Conservation (phyloP, 1,140 invertebrate genomes). For the Diabrotica undecimpunctata region DNA sequence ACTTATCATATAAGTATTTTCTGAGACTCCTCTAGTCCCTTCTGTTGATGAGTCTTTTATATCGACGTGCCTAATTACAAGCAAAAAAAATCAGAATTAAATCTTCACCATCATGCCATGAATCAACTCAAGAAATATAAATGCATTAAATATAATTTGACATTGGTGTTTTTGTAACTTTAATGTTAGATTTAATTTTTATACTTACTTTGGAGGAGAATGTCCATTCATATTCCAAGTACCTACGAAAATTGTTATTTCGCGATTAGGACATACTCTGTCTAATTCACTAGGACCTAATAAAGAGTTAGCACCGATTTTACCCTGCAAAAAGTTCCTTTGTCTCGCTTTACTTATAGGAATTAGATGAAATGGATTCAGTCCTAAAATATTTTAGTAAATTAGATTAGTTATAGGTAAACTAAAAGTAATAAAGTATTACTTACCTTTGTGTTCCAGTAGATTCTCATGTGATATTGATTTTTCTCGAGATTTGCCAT, state of each 20-base stretch:
- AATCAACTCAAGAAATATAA: no score
- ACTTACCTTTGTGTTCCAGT: slow-evolving; percentile 36
- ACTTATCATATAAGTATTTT: no score
- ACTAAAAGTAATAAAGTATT: background rate
- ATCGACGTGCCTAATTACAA: no score
- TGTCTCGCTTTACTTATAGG: slow-evolving; percentile 74
- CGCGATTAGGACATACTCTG: slow-evolving; percentile 78
- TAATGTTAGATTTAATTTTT: background rate
- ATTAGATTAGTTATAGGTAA: no score
- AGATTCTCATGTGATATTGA: slow-evolving; percentile 44
- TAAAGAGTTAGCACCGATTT: slow-evolving; percentile 72
- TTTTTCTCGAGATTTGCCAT: slow-evolving; percentile 38
- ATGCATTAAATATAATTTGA: background rate
- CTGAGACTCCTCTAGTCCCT: no score
- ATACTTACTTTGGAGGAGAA: slow-evolving; percentile 59
- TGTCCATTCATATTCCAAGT: slow-evolving; percentile 97
- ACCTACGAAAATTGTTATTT: slow-evolving; percentile 83
- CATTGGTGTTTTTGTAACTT: background rate
- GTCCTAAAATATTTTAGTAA: slow-evolving; percentile 52
- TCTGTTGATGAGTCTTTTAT: no score
- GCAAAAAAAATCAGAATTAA: no score
- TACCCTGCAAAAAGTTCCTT: slow-evolving; percentile 76
- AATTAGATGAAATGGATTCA: slow-evolving; percentile 74
- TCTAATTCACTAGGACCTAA: slow-evolving; percentile 79
- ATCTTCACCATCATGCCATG: no score